phyloP scores from a whole-genome alignment of 2,797 vertebrate species.

The Adelosebastes latens region DNA sequence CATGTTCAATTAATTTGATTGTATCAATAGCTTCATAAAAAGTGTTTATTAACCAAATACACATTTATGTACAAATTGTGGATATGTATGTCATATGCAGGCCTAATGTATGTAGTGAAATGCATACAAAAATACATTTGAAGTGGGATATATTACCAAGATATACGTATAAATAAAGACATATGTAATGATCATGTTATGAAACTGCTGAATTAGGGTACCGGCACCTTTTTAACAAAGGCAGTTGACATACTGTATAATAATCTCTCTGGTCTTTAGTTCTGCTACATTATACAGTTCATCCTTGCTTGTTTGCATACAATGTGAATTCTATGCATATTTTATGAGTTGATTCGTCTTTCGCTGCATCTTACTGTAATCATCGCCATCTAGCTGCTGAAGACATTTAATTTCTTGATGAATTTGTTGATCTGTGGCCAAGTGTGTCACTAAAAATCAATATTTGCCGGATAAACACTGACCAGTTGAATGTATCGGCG shows the following conservation, averaged over 20 bases:
- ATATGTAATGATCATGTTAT: no score
- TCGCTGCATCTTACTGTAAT: background rate
- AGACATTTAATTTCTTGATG: background rate
- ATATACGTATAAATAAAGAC: no score
- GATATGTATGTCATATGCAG: no score
- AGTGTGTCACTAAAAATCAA: slow-evolving; percentile 4
- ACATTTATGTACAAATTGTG: no score
- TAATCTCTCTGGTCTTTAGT: background rate
- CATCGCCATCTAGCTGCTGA: background rate
- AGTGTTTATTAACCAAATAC: accelerated
- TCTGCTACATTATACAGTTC: background rate
- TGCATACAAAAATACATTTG: no score
- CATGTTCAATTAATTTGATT: no score
- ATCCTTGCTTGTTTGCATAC: background rate
- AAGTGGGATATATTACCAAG: no score
- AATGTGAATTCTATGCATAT: background rate
- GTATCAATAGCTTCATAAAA: no score
- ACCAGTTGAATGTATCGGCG: background rate
- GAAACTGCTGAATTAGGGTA: no score
- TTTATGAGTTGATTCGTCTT: background rate
- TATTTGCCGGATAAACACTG: background rate
- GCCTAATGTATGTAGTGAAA: accelerated
- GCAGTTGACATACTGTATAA: background rate
- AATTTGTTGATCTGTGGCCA: slow-evolving; percentile 7
- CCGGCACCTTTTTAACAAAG: background rate